A percentile compares a stretch with the other conserved stretches of the same genome.
These are phyloP conservation scores for Eilema sororculum DNA, from an alignment of 2,888 invertebrate species.

Conservation along the genomic window DNA sequence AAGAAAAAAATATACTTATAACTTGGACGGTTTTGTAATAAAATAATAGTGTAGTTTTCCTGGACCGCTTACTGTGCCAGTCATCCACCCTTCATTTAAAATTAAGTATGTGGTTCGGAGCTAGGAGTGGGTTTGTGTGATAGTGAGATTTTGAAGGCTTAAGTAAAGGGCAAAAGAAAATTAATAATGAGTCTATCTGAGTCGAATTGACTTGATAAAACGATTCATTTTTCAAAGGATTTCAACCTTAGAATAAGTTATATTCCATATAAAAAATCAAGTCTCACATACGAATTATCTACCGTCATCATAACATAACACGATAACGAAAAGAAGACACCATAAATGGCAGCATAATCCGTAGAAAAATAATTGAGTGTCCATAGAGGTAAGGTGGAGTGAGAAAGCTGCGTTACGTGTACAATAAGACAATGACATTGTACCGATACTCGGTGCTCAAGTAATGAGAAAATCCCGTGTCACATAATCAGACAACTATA, in stretches of 20 bases:
- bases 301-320: not conserved
- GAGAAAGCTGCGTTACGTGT: slow-evolving; percentile 41
- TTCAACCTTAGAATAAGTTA: not conserved
- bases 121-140: not conserved
- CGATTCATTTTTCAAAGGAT: not conserved
- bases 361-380: not conserved
- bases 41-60: no score
- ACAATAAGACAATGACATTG: slow-evolving; percentile 54
- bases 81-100: not conserved
- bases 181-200: not conserved
- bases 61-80: no score
- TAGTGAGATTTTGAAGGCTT: not conserved
- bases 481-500: slow-evolving; percentile 30
- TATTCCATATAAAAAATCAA: not conserved
- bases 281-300: not conserved
- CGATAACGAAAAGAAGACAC: not conserved
- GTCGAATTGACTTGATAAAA: not conserved
- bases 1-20: not conserved
- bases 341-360: not conserved
- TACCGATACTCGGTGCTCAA: slow-evolving; percentile 21
- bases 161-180: no score
- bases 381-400: slow-evolving; percentile 32
- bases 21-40: no score
- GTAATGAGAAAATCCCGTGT: slow-evolving; percentile 37
- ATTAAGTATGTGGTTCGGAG: not conserved